Evolutionary conservation across 2,113 vertebrate genomes (phyloP).

Genomic region (Gopherus evgoodei): DNA sequence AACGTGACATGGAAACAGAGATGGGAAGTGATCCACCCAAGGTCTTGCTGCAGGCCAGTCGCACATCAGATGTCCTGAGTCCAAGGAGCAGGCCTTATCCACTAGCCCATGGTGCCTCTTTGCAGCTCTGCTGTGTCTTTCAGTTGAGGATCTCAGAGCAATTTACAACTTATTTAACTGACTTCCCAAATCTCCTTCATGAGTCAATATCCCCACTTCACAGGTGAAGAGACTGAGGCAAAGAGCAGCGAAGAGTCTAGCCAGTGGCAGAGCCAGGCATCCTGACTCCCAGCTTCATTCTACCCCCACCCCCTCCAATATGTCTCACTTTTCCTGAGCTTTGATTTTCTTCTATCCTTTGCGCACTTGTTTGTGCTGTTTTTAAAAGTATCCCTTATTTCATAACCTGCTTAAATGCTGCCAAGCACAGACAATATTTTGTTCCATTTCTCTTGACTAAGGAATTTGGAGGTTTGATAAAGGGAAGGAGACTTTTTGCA

Average conservation of each 20-base stretch:
- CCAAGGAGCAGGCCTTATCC: neutral
- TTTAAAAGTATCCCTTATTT: neutral
- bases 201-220: neutral
- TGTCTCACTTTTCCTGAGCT: neutral
- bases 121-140: neutral
- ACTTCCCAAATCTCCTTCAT: neutral
- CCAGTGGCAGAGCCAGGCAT: neutral
- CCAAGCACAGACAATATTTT: neutral
- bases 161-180: neutral
- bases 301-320: too few relatives aligned
- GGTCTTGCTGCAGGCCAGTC: neutral
- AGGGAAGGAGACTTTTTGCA: neutral
- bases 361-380: neutral
- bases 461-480: neutral
- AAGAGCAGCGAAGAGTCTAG: neutral
- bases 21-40: neutral
- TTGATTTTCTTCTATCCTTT: neutral
- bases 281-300: too few relatives aligned
- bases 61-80: neutral
- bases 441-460: neutral
- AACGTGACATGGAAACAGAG: neutral
- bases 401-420: neutral
- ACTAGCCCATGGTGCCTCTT: neutral
- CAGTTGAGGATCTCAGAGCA: neutral
- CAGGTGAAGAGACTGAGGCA: neutral